Conservation (phyloP, 2,888 invertebrate species). For the Lepidonotus clava region DNA sequence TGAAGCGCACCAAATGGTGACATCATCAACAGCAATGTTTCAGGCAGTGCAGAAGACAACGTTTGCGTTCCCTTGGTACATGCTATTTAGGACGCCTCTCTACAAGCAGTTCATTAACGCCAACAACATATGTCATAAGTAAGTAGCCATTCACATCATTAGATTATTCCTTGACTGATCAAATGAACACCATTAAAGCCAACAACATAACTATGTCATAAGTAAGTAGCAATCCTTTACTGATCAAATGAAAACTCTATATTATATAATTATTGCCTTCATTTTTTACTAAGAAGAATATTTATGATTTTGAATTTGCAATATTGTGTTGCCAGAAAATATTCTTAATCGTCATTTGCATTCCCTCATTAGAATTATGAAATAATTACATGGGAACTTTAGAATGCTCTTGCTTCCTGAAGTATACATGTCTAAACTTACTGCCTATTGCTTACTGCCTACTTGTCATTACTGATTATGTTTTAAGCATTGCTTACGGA, state of each 20-base stretch:
- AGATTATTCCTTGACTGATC: not conserved
- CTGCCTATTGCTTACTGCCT: too few species aligned
- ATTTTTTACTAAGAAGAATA: too few species aligned
- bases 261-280: not conserved
- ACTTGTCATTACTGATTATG: too few species aligned
- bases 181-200: not conserved
- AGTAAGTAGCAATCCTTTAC: not conserved
- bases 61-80: constrained; percentile 75
- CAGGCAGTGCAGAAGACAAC: constrained; percentile 74
- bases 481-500: not conserved
- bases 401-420: too few species aligned
- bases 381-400: too few species aligned
- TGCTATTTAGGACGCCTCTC: constrained; percentile 66
- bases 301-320: too few species aligned
- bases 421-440: too few species aligned
- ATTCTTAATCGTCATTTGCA: too few species aligned
- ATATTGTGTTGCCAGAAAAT: too few species aligned
- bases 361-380: too few species aligned
- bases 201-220: too few species aligned
- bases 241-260: too few species aligned
- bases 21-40: constrained; percentile 73
- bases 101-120: constrained; percentile 68
- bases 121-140: constrained; percentile 61
- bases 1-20: constrained; percentile 72
- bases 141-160: not conserved